These are phyloP conservation scores for Lasioglossum malachurum DNA, from an alignment of 2,888 invertebrate genomes.

Conservation along the genomic window DNA sequence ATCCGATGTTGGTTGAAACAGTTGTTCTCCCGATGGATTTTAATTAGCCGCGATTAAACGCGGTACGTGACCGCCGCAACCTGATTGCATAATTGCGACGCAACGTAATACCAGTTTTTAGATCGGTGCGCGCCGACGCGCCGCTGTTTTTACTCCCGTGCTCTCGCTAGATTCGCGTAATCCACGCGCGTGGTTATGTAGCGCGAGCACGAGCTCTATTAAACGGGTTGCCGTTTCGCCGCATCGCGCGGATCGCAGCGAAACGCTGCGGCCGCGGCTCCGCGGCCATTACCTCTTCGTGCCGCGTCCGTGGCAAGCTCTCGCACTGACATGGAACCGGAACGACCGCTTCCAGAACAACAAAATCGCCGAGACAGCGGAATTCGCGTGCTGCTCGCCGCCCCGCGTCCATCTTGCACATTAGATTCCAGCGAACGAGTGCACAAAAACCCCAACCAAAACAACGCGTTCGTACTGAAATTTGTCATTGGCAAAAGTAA, in stretches of 20 bases:
- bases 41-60: conserved; percentile 52
- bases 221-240: conserved; percentile 28
- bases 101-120: conserved; percentile 59
- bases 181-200: conserved; percentile 48
- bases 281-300: neutral
- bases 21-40: conserved; percentile 25
- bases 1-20: neutral
- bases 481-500: neutral
- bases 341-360: conserved; percentile 8
- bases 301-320: neutral
- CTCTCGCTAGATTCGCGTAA: conserved; percentile 53
- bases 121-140: neutral
- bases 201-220: conserved; percentile 29
- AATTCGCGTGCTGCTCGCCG: neutral
- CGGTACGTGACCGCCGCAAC: conserved; percentile 35
- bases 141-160: conserved; percentile 28
- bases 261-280: conserved; percentile 27
- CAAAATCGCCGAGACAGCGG: neutral
- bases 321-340: conserved; percentile 20
- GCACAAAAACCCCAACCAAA: neutral
- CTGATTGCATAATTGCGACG: conserved; percentile 63
- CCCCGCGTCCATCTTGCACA: neutral
- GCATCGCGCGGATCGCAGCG: conserved; percentile 18
- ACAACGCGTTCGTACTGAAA: neutral
- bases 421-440: neutral